Evolutionary conservation across 2,113 vertebrate species (phyloP).

Genomic region (Pollimyrus isidori): DNA sequence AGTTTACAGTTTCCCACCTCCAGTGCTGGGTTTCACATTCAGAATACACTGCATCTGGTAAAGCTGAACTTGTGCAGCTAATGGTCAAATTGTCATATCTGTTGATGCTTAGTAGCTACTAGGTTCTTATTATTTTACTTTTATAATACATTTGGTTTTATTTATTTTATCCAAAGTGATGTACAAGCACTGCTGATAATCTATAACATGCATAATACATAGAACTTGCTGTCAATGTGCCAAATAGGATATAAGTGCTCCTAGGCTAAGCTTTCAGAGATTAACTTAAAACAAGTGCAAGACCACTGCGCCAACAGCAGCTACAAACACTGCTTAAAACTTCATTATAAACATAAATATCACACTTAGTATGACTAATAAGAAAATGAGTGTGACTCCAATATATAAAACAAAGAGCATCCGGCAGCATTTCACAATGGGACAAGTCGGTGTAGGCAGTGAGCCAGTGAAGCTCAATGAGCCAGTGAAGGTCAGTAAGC

Average conservation of each 20-base stretch:
- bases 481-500: too few relatives aligned
- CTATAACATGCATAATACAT: not conserved
- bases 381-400: not conserved
- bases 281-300: not conserved
- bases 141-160: not conserved
- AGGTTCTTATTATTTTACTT: not conserved
- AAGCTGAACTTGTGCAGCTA: not conserved
- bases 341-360: not conserved
- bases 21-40: not conserved
- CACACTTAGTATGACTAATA: not conserved
- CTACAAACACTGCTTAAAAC: not conserved
- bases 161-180: not conserved
- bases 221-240: not conserved
- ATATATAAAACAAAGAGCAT: not conserved
- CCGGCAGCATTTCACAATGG: not conserved
- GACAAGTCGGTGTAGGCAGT: not conserved
- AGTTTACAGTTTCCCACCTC: not conserved
- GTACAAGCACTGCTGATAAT: not conserved
- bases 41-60: not conserved
- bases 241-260: not conserved
- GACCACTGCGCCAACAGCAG: not conserved
- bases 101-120: not conserved
- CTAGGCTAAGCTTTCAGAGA: not conserved
- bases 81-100: not conserved
- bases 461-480: not conserved